Percentiles rank a stretch among this genome's conserved stretches.
Conservation (phyloP, 2,797 vertebrate genomes). For the Crenichthys baileyi region DNA sequence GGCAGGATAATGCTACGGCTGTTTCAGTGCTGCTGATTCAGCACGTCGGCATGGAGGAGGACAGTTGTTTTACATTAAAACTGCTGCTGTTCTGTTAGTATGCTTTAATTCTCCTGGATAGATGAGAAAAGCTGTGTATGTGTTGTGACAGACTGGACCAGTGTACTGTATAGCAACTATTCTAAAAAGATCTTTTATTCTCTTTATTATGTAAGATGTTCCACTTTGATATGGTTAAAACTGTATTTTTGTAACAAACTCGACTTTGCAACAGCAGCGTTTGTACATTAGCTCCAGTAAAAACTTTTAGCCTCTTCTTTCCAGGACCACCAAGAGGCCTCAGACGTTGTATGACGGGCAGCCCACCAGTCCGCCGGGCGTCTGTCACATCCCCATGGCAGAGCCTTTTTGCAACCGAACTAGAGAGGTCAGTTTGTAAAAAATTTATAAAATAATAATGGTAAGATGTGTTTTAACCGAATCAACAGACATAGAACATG, state of each 20-base stretch:
- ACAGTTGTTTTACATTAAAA: conserved; percentile 2
- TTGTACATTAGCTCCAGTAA: not conserved
- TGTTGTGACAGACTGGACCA: not conserved
- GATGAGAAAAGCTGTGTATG: not conserved
- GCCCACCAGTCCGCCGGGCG: conserved; percentile 82
- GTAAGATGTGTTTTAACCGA: not conserved
- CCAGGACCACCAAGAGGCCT: conserved; percentile 89
- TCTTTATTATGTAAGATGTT: not conserved
- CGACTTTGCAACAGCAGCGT: not conserved
- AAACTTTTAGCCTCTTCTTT: not conserved
- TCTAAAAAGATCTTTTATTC: not conserved
- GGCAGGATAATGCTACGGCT: not conserved
- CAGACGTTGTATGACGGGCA: conserved; percentile 92
- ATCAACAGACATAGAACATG: not conserved
- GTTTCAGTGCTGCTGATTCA: conserved; percentile 30
- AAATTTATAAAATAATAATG: not conserved
- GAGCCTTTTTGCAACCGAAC: conserved; percentile 95
- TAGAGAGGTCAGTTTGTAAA: conserved; percentile 85
- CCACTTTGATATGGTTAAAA: not conserved
- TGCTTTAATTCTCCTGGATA: not conserved
- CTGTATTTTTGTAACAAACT: not conserved
- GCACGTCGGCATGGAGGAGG: conserved; percentile 7
- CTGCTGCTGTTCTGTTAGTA: not conserved
- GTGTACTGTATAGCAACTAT: not conserved
- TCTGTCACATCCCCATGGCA: conserved; percentile 94